Base-by-base conservation (phyloP, 2,888 invertebrate species). In the Rotaria macrura region DNA sequence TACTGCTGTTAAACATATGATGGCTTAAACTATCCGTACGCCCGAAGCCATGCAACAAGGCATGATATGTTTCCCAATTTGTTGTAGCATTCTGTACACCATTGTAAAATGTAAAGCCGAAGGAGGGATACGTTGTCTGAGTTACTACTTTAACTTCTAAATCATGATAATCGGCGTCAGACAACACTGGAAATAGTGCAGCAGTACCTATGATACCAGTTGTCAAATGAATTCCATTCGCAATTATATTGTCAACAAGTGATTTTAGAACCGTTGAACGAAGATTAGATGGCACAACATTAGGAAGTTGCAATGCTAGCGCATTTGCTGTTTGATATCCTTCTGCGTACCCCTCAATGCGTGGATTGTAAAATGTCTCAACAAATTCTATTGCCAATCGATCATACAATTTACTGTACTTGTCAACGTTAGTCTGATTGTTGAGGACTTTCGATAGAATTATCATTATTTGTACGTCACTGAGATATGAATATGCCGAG, bases 1-100 rank as follows among this genome's bases (percentile, higher is more conserved):
- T 79, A 79, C 79, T 79, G n/a, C n/a, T n/a, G n/a, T 79, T 43
- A 79, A 79, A 79, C 79, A 79, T 79, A 12, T 79, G 79, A 79
- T 43, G 79, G 43, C 43, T 79, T 23, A 79, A 43, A 43, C 79
- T 79, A 14, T 79, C 79, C 7, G 79, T 79, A 79, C 79, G 43
- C 40, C 79, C 79, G 25, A 25, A 10, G 14, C 79, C 79, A 43
- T 79, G 25, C 12, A 79, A 25, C n/a, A 79, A 43, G 43, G 79
- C 79, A 14, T 79, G 79, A 43, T 17, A 79, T 43, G 79, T 79
- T n/a, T 79, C 79, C 79, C 79, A 79, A 9, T 79, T 79, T 79
- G 79, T 79, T 12, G 79, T 79, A 9, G 79, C 79, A 79, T 79
- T 79, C 34, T 79, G 79, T 40, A 79, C 79, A 43, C n/a, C 43